Conservation (phyloP, 2,797 vertebrate genomes). For the Oryzias dopingdopingensis region DNA sequence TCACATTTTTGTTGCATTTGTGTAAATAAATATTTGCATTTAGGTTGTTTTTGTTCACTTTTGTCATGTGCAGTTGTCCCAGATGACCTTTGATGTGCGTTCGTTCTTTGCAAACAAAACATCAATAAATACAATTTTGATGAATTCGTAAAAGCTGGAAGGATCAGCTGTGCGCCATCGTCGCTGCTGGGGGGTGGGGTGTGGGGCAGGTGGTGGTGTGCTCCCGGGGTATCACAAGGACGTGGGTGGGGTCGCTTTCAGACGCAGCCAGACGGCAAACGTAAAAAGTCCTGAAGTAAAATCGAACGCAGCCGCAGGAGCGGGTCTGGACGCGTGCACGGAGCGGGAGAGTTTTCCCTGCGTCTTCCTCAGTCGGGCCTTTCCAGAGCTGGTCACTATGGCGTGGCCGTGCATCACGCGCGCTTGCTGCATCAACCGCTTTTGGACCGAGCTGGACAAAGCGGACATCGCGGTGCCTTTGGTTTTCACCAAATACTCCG, state of each 20-base stretch:
- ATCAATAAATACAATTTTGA: too few species aligned
- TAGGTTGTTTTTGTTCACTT: too few species aligned
- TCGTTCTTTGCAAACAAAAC: too few species aligned
- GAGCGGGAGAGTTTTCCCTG: conserved; percentile 2
- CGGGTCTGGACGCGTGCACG: background rate
- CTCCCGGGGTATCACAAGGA: conserved; percentile 51
- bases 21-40: too few species aligned
- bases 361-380: conserved; percentile 8
- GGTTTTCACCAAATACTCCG: conserved; percentile 94
- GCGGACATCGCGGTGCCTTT: conserved; percentile 95
- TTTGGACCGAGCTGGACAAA: conserved; percentile 97
- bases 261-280: conserved; percentile 58
- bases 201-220: conserved; percentile 5
- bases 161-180: too few species aligned
- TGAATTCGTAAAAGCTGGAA: too few species aligned
- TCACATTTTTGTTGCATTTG: too few species aligned
- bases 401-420: conserved; percentile 98
- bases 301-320: conserved; percentile 32
- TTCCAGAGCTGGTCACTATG: conserved; percentile 70
- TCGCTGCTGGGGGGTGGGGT: too few species aligned
- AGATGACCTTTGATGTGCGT: too few species aligned
- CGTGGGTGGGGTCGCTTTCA: conserved; percentile 77
- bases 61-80: too few species aligned
- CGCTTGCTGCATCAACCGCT: conserved; percentile 97
- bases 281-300: conserved; percentile 54